Percentiles rank a stretch among this genome's conserved stretches.
phyloP scores from a whole-genome alignment of 2,888 invertebrate species.

The Hipparchia sbordonii region DNA sequence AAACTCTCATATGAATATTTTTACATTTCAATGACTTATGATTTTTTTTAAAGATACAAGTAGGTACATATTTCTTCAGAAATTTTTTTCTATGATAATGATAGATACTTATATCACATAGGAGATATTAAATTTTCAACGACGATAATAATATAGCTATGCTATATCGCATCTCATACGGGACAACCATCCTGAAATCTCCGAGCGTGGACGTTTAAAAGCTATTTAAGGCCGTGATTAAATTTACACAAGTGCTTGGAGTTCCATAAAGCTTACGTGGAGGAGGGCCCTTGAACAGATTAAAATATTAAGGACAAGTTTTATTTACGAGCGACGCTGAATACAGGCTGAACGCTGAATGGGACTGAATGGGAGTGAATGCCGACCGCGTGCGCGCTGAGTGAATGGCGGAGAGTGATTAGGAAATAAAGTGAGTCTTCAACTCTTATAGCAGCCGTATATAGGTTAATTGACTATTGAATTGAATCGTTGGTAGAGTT shows the following conservation, averaged over 20 bases:
- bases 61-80: too few relatives aligned
- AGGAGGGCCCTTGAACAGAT: conserved; percentile 24
- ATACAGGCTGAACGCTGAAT: background rate
- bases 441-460: background rate
- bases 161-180: conserved; percentile 6
- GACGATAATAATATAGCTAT: too few relatives aligned
- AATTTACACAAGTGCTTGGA: conserved; percentile 37
- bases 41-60: too few relatives aligned
- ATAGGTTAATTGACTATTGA: background rate
- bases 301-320: conserved; percentile 30
- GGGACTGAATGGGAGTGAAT: conserved; percentile 9
- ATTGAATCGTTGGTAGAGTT: background rate
- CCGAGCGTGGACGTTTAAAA: conserved; percentile 34
- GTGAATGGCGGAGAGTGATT: background rate
- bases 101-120: too few relatives aligned
- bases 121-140: too few relatives aligned
- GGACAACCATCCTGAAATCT: background rate
- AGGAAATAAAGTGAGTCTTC: conserved; percentile 1
- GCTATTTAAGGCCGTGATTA: conserved; percentile 39
- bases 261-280: conserved; percentile 30
- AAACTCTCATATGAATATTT: too few relatives aligned
- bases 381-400: conserved; percentile 1
- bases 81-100: too few relatives aligned
- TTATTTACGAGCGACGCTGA: conserved; percentile 14
- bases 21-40: too few relatives aligned